Evolutionary conservation across 2,113 vertebrate genomes (phyloP).

Genomic region (Galbula dea): DNA sequence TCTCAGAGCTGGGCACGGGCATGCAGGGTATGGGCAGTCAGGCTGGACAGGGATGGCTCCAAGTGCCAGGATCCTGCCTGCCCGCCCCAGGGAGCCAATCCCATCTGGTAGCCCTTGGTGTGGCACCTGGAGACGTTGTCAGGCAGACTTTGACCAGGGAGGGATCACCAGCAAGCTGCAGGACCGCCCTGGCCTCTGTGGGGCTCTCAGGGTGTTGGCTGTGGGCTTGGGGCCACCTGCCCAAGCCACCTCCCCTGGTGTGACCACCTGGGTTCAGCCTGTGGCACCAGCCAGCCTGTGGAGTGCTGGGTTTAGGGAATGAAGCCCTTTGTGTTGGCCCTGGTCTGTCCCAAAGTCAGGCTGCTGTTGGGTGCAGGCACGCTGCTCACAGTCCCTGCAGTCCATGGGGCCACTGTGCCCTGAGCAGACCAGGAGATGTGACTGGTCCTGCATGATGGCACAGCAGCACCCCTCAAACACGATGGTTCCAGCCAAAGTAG

Average conservation of each 20-base stretch:
- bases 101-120: rapidly evolving
- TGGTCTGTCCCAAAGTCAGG: background rate
- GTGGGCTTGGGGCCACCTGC: background rate
- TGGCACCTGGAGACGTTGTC: rapidly evolving
- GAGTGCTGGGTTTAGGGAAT: background rate
- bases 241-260: background rate
- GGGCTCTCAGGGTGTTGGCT: background rate
- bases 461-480: background rate
- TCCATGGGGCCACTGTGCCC: rapidly evolving
- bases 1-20: background rate
- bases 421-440: rapidly evolving
- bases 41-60: background rate
- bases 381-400: background rate
- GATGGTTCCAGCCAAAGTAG: background rate
- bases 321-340: background rate
- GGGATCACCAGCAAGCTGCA: background rate
- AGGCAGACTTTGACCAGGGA: background rate
- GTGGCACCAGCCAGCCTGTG: rapidly evolving
- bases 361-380: background rate
- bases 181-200: background rate
- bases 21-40: rapidly evolving
- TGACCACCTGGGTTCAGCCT: background rate
- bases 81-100: too few relatives aligned
- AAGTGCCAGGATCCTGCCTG: background rate
- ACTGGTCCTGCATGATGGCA: too few relatives aligned